These are phyloP conservation scores for Ginglymostoma cirratum DNA, from an alignment of 2,113 vertebrate species.

Conservation along the genomic window DNA sequence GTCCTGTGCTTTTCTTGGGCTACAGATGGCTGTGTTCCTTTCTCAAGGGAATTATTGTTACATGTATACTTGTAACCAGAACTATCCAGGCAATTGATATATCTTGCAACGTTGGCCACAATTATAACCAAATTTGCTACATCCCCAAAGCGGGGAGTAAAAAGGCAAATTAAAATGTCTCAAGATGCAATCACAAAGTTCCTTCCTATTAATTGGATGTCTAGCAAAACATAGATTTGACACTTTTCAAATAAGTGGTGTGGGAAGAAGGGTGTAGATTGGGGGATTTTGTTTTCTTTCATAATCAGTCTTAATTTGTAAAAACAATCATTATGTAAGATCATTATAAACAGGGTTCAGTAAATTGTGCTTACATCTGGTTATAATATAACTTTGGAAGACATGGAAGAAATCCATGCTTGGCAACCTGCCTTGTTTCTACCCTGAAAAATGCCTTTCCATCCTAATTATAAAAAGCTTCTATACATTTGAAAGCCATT, in stretches of 20 bases:
- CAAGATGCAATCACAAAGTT: neutral
- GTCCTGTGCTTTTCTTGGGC: neutral
- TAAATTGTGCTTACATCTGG: constrained; percentile 13
- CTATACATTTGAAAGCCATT: neutral
- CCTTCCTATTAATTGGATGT: neutral
- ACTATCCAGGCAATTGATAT: neutral
- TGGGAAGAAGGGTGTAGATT: neutral
- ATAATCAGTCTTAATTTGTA: constrained; percentile 14
- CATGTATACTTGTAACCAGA: neutral
- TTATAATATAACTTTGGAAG: constrained; percentile 21
- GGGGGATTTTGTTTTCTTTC: neutral
- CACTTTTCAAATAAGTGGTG: neutral
- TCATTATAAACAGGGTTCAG: constrained; percentile 1
- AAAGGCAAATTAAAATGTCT: neutral
- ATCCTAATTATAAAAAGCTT: constrained; percentile 7
- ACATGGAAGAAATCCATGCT: neutral
- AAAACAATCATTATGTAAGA: neutral
- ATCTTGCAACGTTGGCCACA: no score
- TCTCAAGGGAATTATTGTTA: neutral
- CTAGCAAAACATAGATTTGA: neutral
- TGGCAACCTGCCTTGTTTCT: constrained; percentile 7
- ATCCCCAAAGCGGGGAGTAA: neutral
- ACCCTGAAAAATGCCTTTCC: constrained; percentile 8
- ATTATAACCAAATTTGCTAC: neutral
- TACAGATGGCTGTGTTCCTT: neutral